These are phyloP conservation scores for Mimas tiliae DNA, from an alignment of 2,888 invertebrate species.

Conservation along the genomic window DNA sequence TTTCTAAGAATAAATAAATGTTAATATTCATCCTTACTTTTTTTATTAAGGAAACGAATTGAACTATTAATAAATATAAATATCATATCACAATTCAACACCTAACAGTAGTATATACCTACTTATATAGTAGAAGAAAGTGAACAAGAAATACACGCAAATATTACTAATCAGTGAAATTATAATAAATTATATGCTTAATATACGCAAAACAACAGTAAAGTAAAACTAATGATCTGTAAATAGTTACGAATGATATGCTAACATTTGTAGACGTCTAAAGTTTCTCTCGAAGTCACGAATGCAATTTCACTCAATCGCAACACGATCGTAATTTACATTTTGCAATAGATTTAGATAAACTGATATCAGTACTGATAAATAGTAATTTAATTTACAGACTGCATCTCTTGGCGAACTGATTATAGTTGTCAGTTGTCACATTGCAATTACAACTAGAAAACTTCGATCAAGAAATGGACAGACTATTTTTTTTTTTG, in stretches of 20 bases:
- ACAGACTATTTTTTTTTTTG: background rate
- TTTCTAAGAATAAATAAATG: background rate
- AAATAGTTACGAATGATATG: conserved; percentile 1
- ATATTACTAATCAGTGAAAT: background rate
- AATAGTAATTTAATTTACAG: background rate
- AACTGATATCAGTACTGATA: background rate
- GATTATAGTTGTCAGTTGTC: background rate
- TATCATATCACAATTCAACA: too few species aligned
- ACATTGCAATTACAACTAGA: background rate
- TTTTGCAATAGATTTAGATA: background rate
- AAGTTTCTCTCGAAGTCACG: conserved; percentile 18
- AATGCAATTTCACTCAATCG: conserved; percentile 13
- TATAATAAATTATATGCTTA: background rate
- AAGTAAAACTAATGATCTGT: background rate
- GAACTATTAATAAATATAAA: too few species aligned
- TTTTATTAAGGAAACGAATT: too few species aligned
- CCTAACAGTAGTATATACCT: too few species aligned
- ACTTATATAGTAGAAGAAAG: background rate
- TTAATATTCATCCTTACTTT: background rate
- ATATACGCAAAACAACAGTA: background rate
- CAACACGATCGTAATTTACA: background rate
- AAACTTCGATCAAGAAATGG: background rate
- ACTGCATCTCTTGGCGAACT: background rate
- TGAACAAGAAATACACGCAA: background rate
- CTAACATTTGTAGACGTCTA: background rate